Evolutionary conservation across 2,113 vertebrate genomes (phyloP).

Genomic region (Epinephelus moara): DNA sequence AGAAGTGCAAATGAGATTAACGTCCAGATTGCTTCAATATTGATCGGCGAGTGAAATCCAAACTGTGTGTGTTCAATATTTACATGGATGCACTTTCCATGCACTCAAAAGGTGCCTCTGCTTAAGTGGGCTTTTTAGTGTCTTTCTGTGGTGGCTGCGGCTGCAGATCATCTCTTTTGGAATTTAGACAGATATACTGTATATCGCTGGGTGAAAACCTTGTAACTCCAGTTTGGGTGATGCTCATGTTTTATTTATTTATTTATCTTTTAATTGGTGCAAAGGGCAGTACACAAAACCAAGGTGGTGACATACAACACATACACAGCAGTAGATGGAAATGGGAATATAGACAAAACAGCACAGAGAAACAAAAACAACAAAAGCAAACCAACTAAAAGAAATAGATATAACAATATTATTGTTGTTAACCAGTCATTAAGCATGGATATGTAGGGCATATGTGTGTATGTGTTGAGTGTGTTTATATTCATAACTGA

Average conservation of each 20-base stretch:
- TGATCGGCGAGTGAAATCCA: slow-evolving; percentile 72
- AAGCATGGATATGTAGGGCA: too few species aligned
- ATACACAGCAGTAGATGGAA: too few species aligned
- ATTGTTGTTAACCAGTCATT: too few species aligned
- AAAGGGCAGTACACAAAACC: too few species aligned
- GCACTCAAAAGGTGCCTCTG: slow-evolving; percentile 63
- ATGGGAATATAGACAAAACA: too few species aligned
- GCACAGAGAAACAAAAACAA: not conserved
- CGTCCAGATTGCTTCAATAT: slow-evolving; percentile 66
- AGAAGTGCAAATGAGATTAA: slow-evolving; percentile 73
- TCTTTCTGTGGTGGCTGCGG: slow-evolving; percentile 48
- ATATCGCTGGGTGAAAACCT: slow-evolving; percentile 10
- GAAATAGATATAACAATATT: too few species aligned
- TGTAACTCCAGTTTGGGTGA: not conserved
- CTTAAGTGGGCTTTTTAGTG: slow-evolving; percentile 63
- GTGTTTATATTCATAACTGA: too few species aligned
- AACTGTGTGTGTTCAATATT: slow-evolving; percentile 66
- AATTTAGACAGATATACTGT: slow-evolving; percentile 35
- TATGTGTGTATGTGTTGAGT: too few species aligned
- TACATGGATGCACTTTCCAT: slow-evolving; percentile 73
- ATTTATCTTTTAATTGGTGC: too few species aligned
- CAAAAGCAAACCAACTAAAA: too few species aligned
- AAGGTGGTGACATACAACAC: too few species aligned
- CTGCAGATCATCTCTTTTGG: slow-evolving; percentile 27
- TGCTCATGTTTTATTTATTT: not conserved